Conservation (phyloP, 1,140 invertebrate genomes). For the Drosophila triauraria region DNA sequence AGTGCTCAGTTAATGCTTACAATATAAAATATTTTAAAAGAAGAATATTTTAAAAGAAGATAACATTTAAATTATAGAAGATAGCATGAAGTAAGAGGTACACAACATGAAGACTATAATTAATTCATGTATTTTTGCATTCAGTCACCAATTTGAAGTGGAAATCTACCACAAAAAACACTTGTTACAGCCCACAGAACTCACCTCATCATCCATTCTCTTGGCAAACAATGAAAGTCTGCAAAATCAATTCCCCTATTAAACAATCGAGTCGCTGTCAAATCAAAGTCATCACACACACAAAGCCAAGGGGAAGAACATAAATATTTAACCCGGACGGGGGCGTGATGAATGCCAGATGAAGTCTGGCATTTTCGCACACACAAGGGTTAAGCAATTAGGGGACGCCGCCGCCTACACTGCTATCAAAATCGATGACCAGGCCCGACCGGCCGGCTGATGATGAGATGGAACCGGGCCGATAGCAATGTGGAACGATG, state of each 20-base stretch:
- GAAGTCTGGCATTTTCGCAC: slow-evolving; percentile 57
- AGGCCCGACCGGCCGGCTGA: not conserved
- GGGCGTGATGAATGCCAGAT: slow-evolving; percentile 37
- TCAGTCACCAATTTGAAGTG: no score
- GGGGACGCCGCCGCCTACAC: slow-evolving; percentile 35
- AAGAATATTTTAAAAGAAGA: no score
- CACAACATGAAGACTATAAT: no score
- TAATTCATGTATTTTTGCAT: not conserved
- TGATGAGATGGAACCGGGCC: slow-evolving; percentile 35
- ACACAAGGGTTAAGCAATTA: slow-evolving; percentile 69
- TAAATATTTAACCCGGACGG: slow-evolving; percentile 36
- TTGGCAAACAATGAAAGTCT: slow-evolving; percentile 1
- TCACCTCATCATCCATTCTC: slow-evolving; percentile 1
- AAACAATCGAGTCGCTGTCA: slow-evolving; percentile 16
- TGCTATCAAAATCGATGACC: slow-evolving; percentile 41
- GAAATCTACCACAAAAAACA: no score
- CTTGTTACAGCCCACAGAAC: not conserved
- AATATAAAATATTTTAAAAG: no score
- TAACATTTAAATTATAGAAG: no score
- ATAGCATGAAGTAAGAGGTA: not conserved
- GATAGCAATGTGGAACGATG: slow-evolving; percentile 53
- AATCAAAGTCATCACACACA: slow-evolving; percentile 40
- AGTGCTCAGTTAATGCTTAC: no score
- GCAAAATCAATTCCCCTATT: slow-evolving; percentile 2
- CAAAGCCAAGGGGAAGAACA: slow-evolving; percentile 18